Evolutionary conservation across 37 sponge, comb jelly and placozoan species (phyloP).

Genomic region (Agelas oroides): DNA sequence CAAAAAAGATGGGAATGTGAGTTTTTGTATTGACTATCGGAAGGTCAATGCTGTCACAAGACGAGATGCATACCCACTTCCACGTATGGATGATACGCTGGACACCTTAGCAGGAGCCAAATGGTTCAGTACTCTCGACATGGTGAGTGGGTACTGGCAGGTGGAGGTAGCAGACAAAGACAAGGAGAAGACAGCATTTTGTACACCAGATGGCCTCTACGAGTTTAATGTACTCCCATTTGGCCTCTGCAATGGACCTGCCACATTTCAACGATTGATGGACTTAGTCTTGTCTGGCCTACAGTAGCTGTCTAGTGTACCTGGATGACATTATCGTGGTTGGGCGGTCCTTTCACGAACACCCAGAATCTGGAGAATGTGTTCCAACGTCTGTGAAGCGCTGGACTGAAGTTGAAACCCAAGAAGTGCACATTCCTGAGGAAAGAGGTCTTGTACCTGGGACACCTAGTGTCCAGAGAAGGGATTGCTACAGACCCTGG

Average conservation of each 20-base stretch:
- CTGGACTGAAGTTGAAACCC: slow-evolving; percentile 24
- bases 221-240: slow-evolving; percentile 39
- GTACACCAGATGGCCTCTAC: slow-evolving; percentile 14
- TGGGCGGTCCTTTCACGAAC: slow-evolving; percentile 16
- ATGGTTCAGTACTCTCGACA: no score
- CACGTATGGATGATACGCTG: no score
- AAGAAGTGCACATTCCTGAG: slow-evolving; percentile 5
- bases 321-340: slow-evolving; percentile 27
- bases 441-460: slow-evolving; percentile 15
- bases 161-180: no score
- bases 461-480: slow-evolving; percentile 33
- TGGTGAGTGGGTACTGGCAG: no score
- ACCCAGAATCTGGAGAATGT: slow-evolving; percentile 10
- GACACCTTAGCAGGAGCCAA: no score
- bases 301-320: slow-evolving; percentile 20
- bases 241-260: no score
- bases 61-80: no score
- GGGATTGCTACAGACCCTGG: slow-evolving; percentile 34
- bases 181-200: slow-evolving; percentile 18
- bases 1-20: no score
- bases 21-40: no score
- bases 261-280: slow-evolving; percentile 56
- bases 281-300: slow-evolving; percentile 18
- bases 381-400: not conserved
- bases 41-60: no score